A percentile compares a stretch with the other conserved stretches of the same genome.
Evolutionary conservation across 2,113 vertebrate species (phyloP).

Genomic region (Tragulus kanchil): DNA sequence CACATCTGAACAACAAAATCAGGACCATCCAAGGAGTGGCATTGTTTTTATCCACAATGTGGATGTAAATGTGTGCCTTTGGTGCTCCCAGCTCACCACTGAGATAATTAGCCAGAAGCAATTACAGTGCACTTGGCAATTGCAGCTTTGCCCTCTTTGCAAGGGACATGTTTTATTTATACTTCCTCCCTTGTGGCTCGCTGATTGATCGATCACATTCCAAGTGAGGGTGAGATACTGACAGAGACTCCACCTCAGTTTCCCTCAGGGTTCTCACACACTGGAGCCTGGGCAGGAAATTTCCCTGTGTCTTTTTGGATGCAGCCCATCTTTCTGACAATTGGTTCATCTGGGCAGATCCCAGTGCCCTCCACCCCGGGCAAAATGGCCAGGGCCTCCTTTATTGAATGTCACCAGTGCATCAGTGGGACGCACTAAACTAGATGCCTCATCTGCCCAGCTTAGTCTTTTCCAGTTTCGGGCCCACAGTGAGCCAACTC

Average conservation of each 20-base stretch:
- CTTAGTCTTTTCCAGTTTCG: constrained; percentile 26
- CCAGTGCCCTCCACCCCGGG: too few species aligned
- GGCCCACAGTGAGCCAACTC: neutral
- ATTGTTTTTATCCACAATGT: constrained; percentile 75
- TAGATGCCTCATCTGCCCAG: neutral
- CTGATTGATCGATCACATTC: constrained; percentile 77
- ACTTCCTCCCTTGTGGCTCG: constrained; percentile 73
- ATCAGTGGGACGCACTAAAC: neutral
- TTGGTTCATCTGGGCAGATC: neutral
- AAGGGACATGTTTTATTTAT: constrained; percentile 86
- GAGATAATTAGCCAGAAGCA: constrained; percentile 88
- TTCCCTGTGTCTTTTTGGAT: neutral
- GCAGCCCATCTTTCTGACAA: neutral
- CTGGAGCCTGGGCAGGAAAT: neutral
- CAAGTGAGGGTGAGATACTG: constrained; percentile 74
- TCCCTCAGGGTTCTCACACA: neutral
- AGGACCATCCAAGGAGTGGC: constrained; percentile 61
- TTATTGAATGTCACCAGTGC: neutral
- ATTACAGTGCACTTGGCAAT: constrained; percentile 86
- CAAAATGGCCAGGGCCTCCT: neutral
- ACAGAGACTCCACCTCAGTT: constrained; percentile 44
- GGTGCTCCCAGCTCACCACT: constrained; percentile 81
- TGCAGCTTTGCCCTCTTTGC: constrained; percentile 83
- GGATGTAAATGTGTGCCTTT: constrained; percentile 81
- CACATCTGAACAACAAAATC: constrained; percentile 60